Percentiles rank a stretch among this genome's conserved stretches.
Conservation (phyloP, 2,797 vertebrate species). For the Champsocephalus gunnari region DNA sequence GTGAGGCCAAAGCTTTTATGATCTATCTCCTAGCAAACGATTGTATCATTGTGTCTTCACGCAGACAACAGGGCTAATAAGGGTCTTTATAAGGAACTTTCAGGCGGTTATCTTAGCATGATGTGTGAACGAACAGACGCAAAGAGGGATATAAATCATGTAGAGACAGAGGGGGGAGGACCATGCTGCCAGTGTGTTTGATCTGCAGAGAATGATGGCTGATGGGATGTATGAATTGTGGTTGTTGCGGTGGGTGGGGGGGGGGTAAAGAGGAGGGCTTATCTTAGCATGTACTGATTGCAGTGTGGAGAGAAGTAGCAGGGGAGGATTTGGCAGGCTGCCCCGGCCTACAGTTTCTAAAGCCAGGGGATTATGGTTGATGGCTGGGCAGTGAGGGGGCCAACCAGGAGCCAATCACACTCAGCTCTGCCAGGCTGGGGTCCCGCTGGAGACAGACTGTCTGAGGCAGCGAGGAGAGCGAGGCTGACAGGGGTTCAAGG, state of each 20-base stretch:
- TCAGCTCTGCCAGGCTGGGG: constrained; percentile 74
- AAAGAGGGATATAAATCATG: constrained; percentile 31
- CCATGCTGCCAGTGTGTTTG: constrained; percentile 56
- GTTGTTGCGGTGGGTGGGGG: constrained; percentile 35
- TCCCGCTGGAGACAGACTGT: constrained; percentile 80
- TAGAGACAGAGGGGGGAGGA: constrained; percentile 26
- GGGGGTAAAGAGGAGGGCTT: constrained; percentile 36
- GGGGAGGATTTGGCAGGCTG: constrained; percentile 78
- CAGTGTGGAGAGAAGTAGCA: constrained; percentile 60
- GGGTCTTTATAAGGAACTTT: constrained; percentile 46
- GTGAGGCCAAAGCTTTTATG: constrained; percentile 58
- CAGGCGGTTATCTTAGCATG: constrained; percentile 16
- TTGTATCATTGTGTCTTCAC: constrained; percentile 33
- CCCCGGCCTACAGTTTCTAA: constrained; percentile 77
- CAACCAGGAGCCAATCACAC: constrained; percentile 77
- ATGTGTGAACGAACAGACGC: constrained; percentile 31
- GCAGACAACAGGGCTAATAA: constrained; percentile 32
- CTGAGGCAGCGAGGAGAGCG: constrained; percentile 71
- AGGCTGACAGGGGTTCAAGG: constrained; percentile 68
- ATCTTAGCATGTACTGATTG: constrained; percentile 77
- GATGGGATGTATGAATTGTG: constrained; percentile 68
- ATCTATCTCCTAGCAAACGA: not conserved
- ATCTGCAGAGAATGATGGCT: constrained; percentile 51
- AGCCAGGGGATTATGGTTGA: constrained; percentile 82
- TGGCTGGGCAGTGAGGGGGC: constrained; percentile 79